These are phyloP conservation scores for Eupeodes luniger DNA, from an alignment of 2,888 invertebrate genomes.

Conservation along the genomic window DNA sequence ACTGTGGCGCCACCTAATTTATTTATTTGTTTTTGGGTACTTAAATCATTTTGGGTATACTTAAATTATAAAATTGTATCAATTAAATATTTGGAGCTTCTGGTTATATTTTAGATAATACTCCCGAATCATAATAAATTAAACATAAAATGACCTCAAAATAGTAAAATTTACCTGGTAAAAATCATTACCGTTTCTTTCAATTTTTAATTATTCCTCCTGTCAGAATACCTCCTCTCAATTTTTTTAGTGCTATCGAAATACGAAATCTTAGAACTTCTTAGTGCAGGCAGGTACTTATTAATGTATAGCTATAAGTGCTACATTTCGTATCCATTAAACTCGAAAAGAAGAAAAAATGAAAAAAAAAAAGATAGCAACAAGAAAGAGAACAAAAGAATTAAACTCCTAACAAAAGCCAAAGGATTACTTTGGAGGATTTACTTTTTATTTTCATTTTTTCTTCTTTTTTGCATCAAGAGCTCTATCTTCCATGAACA, in stretches of 20 bases:
- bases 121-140: no score
- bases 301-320: constrained; percentile 13
- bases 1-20: no score
- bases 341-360: constrained; percentile 22
- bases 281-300: neutral
- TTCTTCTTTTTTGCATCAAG: neutral
- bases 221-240: no score
- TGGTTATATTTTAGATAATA: no score
- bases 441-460: constrained; percentile 30
- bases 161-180: no score
- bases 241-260: neutral
- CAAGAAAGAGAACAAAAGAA: constrained; percentile 45
- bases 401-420: constrained; percentile 68
- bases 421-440: constrained; percentile 68
- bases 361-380: neutral
- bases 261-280: neutral
- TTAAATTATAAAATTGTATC: no score
- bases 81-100: no score
- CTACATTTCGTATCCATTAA: constrained; percentile 41
- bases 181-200: neutral
- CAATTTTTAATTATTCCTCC: constrained; percentile 43
- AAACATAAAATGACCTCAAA: no score
- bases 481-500: constrained; percentile 42
- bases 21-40: no score
- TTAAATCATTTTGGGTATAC: no score